These are phyloP conservation scores for Chironex yamaguchii DNA, from an alignment of 30 jellyfish, hydroid and myxozoan species.

Conservation along the genomic window DNA sequence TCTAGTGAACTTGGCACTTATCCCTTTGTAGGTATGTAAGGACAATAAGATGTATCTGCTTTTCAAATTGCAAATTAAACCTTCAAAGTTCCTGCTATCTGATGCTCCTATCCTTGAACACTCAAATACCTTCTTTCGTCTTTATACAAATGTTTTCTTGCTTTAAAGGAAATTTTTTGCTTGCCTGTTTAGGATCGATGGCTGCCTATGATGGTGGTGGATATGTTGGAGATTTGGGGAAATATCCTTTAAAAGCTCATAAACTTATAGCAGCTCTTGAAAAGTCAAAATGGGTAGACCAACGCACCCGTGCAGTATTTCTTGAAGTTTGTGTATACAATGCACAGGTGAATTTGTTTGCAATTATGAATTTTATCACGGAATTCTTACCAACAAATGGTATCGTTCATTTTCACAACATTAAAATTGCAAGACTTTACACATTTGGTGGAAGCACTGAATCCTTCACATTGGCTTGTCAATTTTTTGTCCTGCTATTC, in stretches of 20 bases:
- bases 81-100: too few relatives aligned
- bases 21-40: conserved; percentile 92
- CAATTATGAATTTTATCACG: conserved; percentile 84
- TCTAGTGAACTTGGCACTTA: conserved; percentile 88
- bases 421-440: conserved; percentile 90
- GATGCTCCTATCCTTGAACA: too few relatives aligned
- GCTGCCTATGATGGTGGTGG: conserved; percentile 98
- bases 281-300: conserved; percentile 79
- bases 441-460: conserved; percentile 97
- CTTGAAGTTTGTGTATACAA: conserved; percentile 88
- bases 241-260: conserved; percentile 75
- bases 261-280: conserved; percentile 65
- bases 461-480: conserved; percentile 94
- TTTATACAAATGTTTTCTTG: not conserved
- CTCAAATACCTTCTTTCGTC: not conserved
- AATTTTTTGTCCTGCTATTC: conserved; percentile 89
- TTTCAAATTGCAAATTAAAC: too few relatives aligned
- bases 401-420: conserved; percentile 71
- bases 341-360: conserved; percentile 96
- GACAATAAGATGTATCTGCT: too few relatives aligned
- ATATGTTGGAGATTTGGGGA: conserved; percentile 91
- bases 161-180: not conserved
- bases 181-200: conserved; percentile 68
- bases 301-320: conserved; percentile 90
- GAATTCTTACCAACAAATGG: conserved; percentile 96